A percentile compares a stretch with the other conserved stretches of the same genome.
Evolutionary conservation across 2,797 vertebrate species (phyloP).

Genomic region (Lates japonicus): DNA sequence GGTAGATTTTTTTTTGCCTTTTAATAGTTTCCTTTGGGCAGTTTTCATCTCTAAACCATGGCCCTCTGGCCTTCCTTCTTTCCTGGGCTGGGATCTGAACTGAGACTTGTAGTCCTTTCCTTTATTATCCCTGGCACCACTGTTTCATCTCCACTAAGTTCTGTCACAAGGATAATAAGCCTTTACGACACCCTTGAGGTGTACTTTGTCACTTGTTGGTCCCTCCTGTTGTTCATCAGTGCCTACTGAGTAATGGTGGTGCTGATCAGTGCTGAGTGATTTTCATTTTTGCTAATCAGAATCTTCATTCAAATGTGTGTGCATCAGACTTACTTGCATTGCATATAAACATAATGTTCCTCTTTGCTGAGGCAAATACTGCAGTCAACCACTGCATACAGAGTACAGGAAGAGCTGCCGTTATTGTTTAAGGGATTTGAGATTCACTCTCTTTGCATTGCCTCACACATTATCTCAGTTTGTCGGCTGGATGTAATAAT

Average conservation of each 20-base stretch:
- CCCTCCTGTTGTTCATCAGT: slow-evolving; percentile 63
- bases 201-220: slow-evolving; percentile 53
- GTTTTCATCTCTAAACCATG: not conserved
- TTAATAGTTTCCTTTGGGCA: slow-evolving; percentile 4
- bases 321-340: slow-evolving; percentile 32
- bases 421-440: slow-evolving; percentile 5
- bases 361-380: slow-evolving; percentile 6
- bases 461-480: not conserved
- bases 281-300: slow-evolving; percentile 61
- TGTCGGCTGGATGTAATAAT: slow-evolving; percentile 26
- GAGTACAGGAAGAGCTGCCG: slow-evolving; percentile 5
- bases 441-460: not conserved
- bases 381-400: slow-evolving; percentile 26
- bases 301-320: slow-evolving; percentile 44
- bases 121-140: slow-evolving; percentile 42
- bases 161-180: slow-evolving; percentile 56
- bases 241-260: slow-evolving; percentile 52
- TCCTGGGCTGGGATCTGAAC: slow-evolving; percentile 10
- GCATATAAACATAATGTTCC: slow-evolving; percentile 45
- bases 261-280: slow-evolving; percentile 64
- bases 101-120: slow-evolving; percentile 14
- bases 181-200: slow-evolving; percentile 53
- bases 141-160: slow-evolving; percentile 57
- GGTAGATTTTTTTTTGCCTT: not conserved
- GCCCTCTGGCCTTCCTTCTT: not conserved